Conservation (phyloP, 2,797 vertebrate genomes). For the Chiroxiphia lanceolata region DNA sequence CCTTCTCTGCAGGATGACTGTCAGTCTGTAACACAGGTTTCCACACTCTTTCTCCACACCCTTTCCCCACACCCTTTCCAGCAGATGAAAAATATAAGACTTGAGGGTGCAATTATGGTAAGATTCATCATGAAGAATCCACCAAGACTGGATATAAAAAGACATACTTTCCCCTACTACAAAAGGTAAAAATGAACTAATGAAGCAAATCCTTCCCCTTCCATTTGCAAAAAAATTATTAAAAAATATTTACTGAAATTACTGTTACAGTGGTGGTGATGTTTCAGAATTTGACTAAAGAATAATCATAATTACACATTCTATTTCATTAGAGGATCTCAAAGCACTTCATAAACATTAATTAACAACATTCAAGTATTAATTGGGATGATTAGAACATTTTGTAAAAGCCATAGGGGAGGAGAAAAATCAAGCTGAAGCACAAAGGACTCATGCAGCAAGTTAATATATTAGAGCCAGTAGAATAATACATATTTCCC, state of each 20-base stretch:
- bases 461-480: conserved; percentile 26
- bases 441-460: conserved; percentile 10
- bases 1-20: background rate
- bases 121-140: background rate
- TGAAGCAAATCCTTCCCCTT: background rate
- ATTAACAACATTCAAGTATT: conserved; percentile 45
- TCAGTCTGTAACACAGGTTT: background rate
- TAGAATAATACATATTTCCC: background rate
- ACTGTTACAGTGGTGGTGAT: background rate
- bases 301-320: conserved; percentile 36
- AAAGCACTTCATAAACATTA: conserved; percentile 48
- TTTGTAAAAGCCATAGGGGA: conserved; percentile 17
- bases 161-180: background rate
- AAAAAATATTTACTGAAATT: background rate
- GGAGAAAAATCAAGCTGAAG: conserved; percentile 17
- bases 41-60: background rate
- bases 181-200: background rate
- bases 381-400: conserved; percentile 48
- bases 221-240: background rate
- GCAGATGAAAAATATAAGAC: background rate
- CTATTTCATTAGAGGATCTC: conserved; percentile 52
- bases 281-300: conserved; percentile 27
- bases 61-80: background rate
- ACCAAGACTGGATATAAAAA: background rate
- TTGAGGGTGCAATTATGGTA: background rate